Base-by-base conservation (phyloP, 2,888 invertebrate genomes). In the Stegophylla sp. region DNA sequence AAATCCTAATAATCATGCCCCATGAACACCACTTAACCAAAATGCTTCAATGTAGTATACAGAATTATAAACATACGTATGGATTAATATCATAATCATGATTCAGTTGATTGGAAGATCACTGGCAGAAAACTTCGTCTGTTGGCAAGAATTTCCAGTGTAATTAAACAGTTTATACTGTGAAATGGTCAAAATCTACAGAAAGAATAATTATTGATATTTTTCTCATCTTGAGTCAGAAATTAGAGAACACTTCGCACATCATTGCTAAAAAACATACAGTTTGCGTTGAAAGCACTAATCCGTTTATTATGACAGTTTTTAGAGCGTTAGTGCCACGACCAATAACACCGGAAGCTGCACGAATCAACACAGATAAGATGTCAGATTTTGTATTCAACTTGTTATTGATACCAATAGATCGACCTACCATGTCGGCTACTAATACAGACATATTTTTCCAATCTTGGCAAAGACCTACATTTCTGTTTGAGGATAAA, bases 381-480 rank as follows among this genome's bases (percentile, higher is more conserved):
- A 71, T 13, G 20, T 63, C 71, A n/a, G 69, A 63, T 61, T 79
- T 61, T n/a, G 59, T 61, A 23, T 61, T 28, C 0, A 59, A 45
- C 59, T 77, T 71, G 15, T 56, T 28, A 15, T 41, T n/a, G 12
- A 17, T 28, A 48, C 1, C 17, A 3, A n/a, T 17, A 20, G 71
- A 79, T 4, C 61, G 48, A 15, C 79, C 71, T 12, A 79, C 79
- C 12, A 79, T 4, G 41, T 69, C 51, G 1, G 79, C 71, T 20
- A 79, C 79, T 1, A 79, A 13, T 28, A 69, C 71, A n/a, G 79
- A 79, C 71, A 79, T 79, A 9, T 61, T 23, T 61, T 61, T 63
- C 61, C 61, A 79, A 56, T 79, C 71, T 63, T 61, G 48, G 17
- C 48, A 71, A 34, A 61, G 34, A 17, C n/a, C 23, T 7, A 23